Evolutionary conservation across 1,140 invertebrate genomes (phyloP).

Genomic region (Nephila pilipes): DNA sequence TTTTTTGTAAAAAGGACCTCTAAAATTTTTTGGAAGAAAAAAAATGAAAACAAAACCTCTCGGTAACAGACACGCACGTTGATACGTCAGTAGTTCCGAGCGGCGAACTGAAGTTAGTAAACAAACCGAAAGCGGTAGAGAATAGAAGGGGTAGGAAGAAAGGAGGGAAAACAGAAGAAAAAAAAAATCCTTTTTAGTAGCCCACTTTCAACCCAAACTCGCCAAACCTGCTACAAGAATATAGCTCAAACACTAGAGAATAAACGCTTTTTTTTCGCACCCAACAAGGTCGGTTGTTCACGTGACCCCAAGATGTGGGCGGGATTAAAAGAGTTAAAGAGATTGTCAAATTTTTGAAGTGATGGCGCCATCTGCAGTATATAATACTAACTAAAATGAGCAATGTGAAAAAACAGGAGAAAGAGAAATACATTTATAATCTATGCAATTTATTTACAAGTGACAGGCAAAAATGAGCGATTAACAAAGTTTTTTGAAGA

Average conservation of each 20-base stretch:
- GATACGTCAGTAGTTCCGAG: slow-evolving; percentile 15
- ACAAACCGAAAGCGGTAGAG: slow-evolving; percentile 58
- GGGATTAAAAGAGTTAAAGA: slow-evolving; percentile 44
- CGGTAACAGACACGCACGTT: background rate
- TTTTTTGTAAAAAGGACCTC: background rate
- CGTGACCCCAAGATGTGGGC: slow-evolving; percentile 55
- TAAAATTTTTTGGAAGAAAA: background rate
- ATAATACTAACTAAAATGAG: background rate
- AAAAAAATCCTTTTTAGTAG: slow-evolving; percentile 60
- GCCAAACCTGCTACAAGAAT: slow-evolving; percentile 64
- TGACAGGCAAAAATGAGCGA: no score
- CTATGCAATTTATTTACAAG: no score
- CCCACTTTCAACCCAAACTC: slow-evolving; percentile 64
- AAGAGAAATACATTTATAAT: no score
- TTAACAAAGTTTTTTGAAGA: no score
- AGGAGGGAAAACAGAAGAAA: background rate
- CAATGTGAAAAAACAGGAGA: no score
- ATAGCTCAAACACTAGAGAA: slow-evolving; percentile 55
- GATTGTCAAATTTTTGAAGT: background rate
- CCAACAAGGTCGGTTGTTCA: slow-evolving; percentile 68
- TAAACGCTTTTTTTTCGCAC: slow-evolving; percentile 16
- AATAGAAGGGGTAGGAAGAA: background rate
- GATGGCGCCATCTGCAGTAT: background rate
- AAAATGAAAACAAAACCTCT: background rate
- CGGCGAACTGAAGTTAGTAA: slow-evolving; percentile 51